Evolutionary conservation across 1,140 invertebrate species (phyloP).

Genomic region (Drosophila sturtevanti): DNA sequence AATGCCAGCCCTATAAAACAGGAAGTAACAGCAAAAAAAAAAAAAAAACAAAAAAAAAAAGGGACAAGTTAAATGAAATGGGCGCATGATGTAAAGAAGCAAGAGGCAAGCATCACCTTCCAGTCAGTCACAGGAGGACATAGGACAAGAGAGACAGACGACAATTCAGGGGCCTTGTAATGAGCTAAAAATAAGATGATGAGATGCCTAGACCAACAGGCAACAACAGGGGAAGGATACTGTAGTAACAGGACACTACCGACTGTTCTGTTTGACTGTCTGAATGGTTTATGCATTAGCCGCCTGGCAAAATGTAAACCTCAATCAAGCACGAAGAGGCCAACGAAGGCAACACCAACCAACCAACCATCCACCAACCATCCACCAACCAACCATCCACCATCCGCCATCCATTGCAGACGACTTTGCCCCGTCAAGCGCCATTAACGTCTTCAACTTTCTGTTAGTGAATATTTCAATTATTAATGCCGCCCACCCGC

Average conservation of each 20-base stretch:
- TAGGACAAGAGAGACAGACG: no score
- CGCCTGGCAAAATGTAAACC: conserved; percentile 66
- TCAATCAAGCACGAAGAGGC: conserved; percentile 66
- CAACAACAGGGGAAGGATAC: conserved; percentile 22
- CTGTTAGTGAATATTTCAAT: conserved; percentile 82
- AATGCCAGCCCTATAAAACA: conserved; percentile 7
- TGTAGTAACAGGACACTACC: conserved; percentile 14
- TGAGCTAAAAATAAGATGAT: conserved; percentile 73
- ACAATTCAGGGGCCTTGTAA: conserved; percentile 57
- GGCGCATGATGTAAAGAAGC: conserved; percentile 33
- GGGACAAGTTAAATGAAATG: conserved; percentile 49
- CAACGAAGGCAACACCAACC: background rate
- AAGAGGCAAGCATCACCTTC: conserved; percentile 23
- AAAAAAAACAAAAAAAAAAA: no score
- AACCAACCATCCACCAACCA: background rate
- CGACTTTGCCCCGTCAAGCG: conserved; percentile 48
- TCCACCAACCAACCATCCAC: background rate
- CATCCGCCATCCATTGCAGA: conserved; percentile 16
- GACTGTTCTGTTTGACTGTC: conserved; percentile 65
- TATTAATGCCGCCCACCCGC: conserved; percentile 76
- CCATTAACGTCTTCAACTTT: conserved; percentile 82
- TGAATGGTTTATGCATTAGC: conserved; percentile 80
- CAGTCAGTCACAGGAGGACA: conserved; percentile 41
- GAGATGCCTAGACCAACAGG: conserved; percentile 56
- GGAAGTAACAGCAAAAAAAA: conserved; percentile 29